Base-by-base conservation (phyloP, 1,140 invertebrate species). In the Scaptomyza pallida region DNA sequence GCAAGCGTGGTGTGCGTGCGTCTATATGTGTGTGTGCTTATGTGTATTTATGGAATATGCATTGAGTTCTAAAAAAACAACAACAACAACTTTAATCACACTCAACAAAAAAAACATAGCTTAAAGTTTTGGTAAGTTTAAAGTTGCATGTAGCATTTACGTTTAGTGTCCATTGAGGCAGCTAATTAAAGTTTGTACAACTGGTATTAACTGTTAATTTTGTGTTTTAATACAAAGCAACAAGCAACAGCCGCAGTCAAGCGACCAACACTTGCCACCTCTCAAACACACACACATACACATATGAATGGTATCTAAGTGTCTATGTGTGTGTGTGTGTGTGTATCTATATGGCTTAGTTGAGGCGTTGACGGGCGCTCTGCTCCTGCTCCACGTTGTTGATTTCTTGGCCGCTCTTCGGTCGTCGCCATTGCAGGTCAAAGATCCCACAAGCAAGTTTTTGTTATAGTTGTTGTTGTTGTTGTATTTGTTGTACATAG, bases 141-240 rank as follows among this genome's bases (percentile, higher is more conserved):
- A 43, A 61, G 40, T 50, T 13, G 23, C 33, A 37, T n/a, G 48
- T 41, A 44, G n/a, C 19, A 35, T 43, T 55, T 69, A 51, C 44
- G 33, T 60, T 52, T 56, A 48, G 30, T 23, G 48, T 30, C 21
- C 44, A 59, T 70, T 62, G 16, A 23, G 57, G 19, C 59, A 59
- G 54, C 68, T 76, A 85, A 85, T 85, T 85, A 64, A 73, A 75
- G 77, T 81, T 64, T 50, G 74, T 69, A 71, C 75, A 88, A 88
- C 82, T 75, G 82, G 82, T 88, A 75, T 88, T 88, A 82, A 88
- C 82, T 82, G 82, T 88, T 88, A 88, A 88, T 88, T 76, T 77
- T 78, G 78, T 88, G n/a, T n/a, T n/a, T 75, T 82, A 79, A 60
- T 59, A 82, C 52, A 41, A 64, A 44, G 40, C 19, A 64, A 44